Evolutionary conservation across 2,888 invertebrate genomes (phyloP), one percentile per base, ranked within the genome.

Genomic region (Oscheius sp.): DNA sequence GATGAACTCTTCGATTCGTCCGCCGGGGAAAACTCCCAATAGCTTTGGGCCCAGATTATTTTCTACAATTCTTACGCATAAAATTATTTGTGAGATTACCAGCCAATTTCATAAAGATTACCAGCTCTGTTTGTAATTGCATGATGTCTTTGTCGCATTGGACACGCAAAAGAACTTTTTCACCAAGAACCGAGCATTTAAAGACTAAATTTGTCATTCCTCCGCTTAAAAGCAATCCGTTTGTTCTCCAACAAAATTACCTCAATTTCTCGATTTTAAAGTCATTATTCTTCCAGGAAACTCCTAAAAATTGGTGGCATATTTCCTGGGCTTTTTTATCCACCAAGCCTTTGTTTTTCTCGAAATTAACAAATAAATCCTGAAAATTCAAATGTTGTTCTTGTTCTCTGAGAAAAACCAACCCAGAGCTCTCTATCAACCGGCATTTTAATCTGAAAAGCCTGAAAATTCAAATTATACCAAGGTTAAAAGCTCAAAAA

Each of bases 21-120:
- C 64, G 2, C 64, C 64, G 31, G 64, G 64, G 25, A 64, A 50
- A 12, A 64, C 45, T 33, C 64, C 64, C 50, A 64, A n/a, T 2
- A 64, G 48, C 48, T 50, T 46, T 5, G 64, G 64, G 3, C 64
- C 64, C 23, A 64, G 33, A 1, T 23, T 34, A 15, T 31, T 3
- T 15, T 64, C 64, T 64, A 34, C n/a, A n/a, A n/a, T n/a, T n/a
- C n/a, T n/a, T n/a, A n/a, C n/a, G n/a, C n/a, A n/a, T n/a, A n/a
- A n/a, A n/a, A n/a, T n/a, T n/a, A n/a, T n/a, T n/a, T n/a, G n/a
- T n/a, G n/a, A n/a, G n/a, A 48, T 34, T 6, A 64, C 64, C 45
- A 20, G 64, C 48, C 12, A 64, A 33, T 29, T 46, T 50, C n/a
- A 64, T 48, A 23, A 64, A 48, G 10, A 64, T 48, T 5, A 45